A percentile compares a stretch with the other conserved stretches of the same genome.
phyloP scores from a whole-genome alignment of 2,797 vertebrate species.

The Carcharodon carcharias region DNA sequence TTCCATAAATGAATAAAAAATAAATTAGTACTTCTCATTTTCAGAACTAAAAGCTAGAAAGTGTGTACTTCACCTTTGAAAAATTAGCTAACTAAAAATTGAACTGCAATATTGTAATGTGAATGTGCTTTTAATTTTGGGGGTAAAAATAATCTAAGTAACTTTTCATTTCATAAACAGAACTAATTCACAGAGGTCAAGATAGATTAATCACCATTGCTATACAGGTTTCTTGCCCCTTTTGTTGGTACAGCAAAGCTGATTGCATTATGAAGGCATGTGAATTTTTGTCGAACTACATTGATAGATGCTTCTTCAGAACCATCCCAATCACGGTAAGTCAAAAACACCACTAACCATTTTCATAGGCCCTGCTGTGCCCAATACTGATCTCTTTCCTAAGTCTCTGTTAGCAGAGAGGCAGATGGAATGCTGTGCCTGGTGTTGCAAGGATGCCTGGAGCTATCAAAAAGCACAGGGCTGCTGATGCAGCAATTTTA shows the following conservation, averaged over 20 bases:
- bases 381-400: background rate
- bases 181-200: background rate
- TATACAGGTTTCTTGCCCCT: background rate
- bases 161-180: background rate
- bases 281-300: background rate
- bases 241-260: no score
- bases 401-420: background rate
- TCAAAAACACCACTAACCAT: background rate
- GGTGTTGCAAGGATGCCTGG: background rate
- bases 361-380: background rate
- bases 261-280: background rate
- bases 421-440: background rate
- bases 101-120: background rate
- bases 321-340: background rate
- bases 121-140: background rate
- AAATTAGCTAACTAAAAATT: background rate
- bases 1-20: no score
- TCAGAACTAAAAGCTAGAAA: background rate
- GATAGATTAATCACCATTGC: background rate
- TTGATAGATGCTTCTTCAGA: background rate
- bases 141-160: background rate
- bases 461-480: background rate
- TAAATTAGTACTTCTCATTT: background rate
- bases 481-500: background rate
- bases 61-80: background rate